Base-by-base conservation (phyloP, 2,888 invertebrate genomes). In the Tromatobia lineatoria region DNA sequence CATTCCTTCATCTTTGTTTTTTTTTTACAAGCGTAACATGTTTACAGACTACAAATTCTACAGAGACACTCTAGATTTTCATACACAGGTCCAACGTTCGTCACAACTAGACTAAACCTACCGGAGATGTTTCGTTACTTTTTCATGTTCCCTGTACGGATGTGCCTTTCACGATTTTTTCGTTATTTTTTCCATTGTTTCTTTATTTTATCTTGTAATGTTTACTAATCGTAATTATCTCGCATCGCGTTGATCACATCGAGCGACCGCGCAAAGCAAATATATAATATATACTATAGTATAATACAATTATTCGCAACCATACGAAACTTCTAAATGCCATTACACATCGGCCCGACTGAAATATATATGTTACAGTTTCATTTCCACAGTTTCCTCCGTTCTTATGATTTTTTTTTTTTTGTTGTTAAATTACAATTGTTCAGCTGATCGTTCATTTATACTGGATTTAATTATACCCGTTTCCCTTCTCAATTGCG, bases 291-390 rank as follows among this genome's bases (percentile, higher is more conserved):
- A 25, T 29, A 45, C 25, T 79, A 61, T 64, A 42, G 29, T 86
- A 86, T 86, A 76, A 83, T 86, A 83, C 79, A 81, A 77, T 79
- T 83, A 75, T 75, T 83, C 70, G 80, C 75, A 81, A 74, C 45
- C 15, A 77, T 69, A 77, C 82, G 78, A 80, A 79, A 83, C 70
- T 73, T 66, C 85, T 82, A 85, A 85, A 83, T 83, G 83, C 81
- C 83, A 85, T 83, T 85, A 83, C 75, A 83, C 83, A 67, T 76
- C 75, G 69, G 69, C 82, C 79, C 83, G 83, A 15, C 42, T 73
- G 64, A 70, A 84, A 78, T 81, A 78, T 74, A 73, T 61, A 84
- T 50, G 54, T 77, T 81, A 81, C 74, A 81, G 52, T 80, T 45
- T 47, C 29, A 47, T 52, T n/a, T 47, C 47, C 25, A 57, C 25